phyloP scores from a whole-genome alignment of 2,888 invertebrate genomes.

The Mimumesa dahlbomi region DNA sequence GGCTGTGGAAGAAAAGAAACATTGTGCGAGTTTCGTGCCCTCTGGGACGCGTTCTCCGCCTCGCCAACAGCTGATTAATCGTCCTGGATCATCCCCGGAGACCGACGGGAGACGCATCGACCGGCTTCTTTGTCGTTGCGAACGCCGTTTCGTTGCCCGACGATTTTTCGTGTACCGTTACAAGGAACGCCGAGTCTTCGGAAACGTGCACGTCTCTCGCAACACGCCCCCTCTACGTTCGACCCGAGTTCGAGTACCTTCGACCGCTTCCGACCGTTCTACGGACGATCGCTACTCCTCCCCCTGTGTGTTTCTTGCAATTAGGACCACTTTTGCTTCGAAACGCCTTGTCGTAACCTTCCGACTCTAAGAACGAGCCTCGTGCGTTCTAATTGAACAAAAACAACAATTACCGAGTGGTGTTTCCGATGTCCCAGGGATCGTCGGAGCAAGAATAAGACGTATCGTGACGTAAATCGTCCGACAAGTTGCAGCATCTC shows the following conservation, averaged over 20 bases:
- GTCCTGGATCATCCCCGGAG: slow-evolving; percentile 73
- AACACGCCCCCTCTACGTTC: slow-evolving; percentile 38
- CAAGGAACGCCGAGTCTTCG: slow-evolving; percentile 53
- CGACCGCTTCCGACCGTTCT: not conserved
- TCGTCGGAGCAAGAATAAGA: too few species aligned
- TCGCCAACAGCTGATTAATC: slow-evolving; percentile 81
- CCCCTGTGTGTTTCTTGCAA: too few species aligned
- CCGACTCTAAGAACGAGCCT: too few species aligned
- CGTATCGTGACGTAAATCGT: too few species aligned
- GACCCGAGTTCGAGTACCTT: slow-evolving; percentile 3
- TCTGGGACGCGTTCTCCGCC: slow-evolving; percentile 73
- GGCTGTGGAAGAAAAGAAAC: slow-evolving; percentile 69
- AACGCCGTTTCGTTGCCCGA: slow-evolving; percentile 70
- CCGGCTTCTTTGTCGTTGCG: slow-evolving; percentile 76
- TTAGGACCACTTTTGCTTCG: too few species aligned
- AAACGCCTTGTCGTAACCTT: too few species aligned
- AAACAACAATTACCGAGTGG: too few species aligned
- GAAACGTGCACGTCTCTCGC: slow-evolving; percentile 43
- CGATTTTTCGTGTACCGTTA: slow-evolving; percentile 72
- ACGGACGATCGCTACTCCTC: not conserved
- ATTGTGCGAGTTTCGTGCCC: slow-evolving; percentile 72
- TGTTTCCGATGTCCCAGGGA: too few species aligned
- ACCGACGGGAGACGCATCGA: slow-evolving; percentile 74
- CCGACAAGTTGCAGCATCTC: slow-evolving; percentile 6
- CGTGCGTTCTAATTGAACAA: too few species aligned